These are phyloP conservation scores for Catocala sponsa DNA, from an alignment of 2,888 invertebrate species.

Conservation along the genomic window DNA sequence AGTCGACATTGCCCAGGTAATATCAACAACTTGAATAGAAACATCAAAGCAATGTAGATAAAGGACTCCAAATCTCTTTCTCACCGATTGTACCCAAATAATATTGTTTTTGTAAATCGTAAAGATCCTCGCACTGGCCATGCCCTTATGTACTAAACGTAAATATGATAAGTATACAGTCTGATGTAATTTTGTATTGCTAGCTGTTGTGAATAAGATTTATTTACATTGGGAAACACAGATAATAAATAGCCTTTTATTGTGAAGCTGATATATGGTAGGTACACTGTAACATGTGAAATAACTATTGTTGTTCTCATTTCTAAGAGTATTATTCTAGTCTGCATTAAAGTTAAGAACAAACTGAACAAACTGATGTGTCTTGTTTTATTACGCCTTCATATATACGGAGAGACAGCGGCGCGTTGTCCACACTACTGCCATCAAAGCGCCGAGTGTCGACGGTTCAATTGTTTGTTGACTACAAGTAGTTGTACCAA, in stretches of 20 bases:
- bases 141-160: slow-evolving; percentile 50
- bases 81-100: slow-evolving; percentile 21
- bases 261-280: slow-evolving; percentile 84
- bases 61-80: slow-evolving; percentile 15
- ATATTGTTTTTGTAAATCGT: slow-evolving; percentile 2
- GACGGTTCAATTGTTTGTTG: not conserved
- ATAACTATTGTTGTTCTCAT: slow-evolving; percentile 88
- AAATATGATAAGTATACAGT: slow-evolving; percentile 67
- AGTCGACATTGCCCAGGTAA: not conserved
- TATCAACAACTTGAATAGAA: too few species aligned
- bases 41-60: too few species aligned
- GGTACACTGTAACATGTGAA: slow-evolving; percentile 86
- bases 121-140: slow-evolving; percentile 56
- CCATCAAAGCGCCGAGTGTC: not conserved
- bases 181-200: slow-evolving; percentile 87
- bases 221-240: slow-evolving; percentile 85
- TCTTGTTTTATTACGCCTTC: slow-evolving; percentile 60
- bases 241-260: slow-evolving; percentile 87
- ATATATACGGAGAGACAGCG: too few species aligned
- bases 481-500: too few species aligned
- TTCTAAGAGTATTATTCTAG: slow-evolving; percentile 89
- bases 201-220: slow-evolving; percentile 88
- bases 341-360: slow-evolving; percentile 88
- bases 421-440: too few species aligned
- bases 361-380: slow-evolving; percentile 82